Conservation (phyloP, 2,797 vertebrate species). For the Acanthopagrus latus region DNA sequence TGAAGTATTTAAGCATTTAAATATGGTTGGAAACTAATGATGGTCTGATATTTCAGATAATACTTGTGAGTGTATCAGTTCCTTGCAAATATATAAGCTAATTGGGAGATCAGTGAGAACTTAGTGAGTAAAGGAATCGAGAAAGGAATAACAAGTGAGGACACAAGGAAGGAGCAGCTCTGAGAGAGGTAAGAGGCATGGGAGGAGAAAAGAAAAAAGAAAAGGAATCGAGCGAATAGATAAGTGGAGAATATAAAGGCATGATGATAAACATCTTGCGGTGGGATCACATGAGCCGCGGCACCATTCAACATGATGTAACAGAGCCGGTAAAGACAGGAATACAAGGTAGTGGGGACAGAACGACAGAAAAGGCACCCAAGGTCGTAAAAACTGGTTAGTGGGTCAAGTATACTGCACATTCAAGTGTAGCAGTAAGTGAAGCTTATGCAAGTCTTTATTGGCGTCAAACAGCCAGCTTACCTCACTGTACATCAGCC, state of each 20-base stretch:
- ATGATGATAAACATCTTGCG: neutral
- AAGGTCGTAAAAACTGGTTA: too few relatives aligned
- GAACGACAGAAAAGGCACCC: too few relatives aligned
- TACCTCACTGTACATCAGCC: too few relatives aligned
- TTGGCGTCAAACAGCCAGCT: too few relatives aligned
- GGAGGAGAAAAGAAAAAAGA: neutral
- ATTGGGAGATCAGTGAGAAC: constrained; percentile 3
- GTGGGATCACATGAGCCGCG: too few relatives aligned
- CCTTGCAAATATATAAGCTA: neutral
- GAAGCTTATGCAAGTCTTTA: too few relatives aligned
- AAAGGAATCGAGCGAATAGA: neutral
- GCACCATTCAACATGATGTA: too few relatives aligned
- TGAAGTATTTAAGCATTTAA: constrained; percentile 25
- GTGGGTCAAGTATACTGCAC: too few relatives aligned
- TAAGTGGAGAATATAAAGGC: neutral
- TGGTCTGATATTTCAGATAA: constrained; percentile 17
- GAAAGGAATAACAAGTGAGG: neutral
- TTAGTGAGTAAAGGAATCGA: neutral
- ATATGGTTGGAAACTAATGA: constrained; percentile 15
- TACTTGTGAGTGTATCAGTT: neutral
- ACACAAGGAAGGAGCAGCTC: neutral
- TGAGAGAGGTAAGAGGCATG: neutral
- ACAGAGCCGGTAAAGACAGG: too few relatives aligned
- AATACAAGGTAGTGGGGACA: too few relatives aligned
- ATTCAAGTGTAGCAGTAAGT: too few relatives aligned